These are phyloP conservation scores for Rousettus leschenaultii DNA, from an alignment of 2,113 vertebrate genomes.

Conservation along the genomic window DNA sequence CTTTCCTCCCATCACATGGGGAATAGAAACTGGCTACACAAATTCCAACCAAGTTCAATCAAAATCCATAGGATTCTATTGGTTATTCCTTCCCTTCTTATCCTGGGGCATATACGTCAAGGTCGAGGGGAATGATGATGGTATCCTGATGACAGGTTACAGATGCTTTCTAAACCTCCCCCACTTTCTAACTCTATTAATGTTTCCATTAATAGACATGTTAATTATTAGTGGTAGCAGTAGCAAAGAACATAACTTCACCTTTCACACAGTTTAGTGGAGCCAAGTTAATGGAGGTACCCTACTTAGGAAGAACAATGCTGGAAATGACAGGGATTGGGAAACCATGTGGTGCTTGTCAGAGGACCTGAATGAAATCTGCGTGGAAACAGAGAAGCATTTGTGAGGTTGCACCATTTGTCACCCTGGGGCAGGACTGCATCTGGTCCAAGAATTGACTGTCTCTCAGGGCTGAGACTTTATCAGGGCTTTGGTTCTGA, in stretches of 20 bases:
- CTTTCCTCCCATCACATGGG: background rate
- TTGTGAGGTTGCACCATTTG: background rate
- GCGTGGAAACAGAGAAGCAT: background rate
- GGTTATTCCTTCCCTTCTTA: background rate
- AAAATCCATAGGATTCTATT: background rate
- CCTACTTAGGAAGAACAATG: slow-evolving; percentile 43
- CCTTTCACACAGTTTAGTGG: background rate
- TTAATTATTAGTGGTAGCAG: background rate
- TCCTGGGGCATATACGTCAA: background rate
- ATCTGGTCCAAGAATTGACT: background rate
- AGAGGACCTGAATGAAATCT: background rate
- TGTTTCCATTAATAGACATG: background rate
- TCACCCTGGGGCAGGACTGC: background rate
- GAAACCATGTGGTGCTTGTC: background rate
- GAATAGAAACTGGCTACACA: background rate
- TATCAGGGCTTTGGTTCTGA: background rate
- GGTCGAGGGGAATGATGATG: background rate
- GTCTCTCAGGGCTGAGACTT: background rate
- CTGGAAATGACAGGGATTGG: background rate
- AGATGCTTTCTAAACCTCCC: background rate
- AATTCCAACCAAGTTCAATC: background rate
- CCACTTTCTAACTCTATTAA: background rate
- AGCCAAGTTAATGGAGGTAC: slow-evolving; percentile 43
- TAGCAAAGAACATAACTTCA: slow-evolving; percentile 8
- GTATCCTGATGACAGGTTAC: background rate